phyloP scores from a whole-genome alignment of 64 coral and sea anemone species.

The Porites lutea region DNA sequence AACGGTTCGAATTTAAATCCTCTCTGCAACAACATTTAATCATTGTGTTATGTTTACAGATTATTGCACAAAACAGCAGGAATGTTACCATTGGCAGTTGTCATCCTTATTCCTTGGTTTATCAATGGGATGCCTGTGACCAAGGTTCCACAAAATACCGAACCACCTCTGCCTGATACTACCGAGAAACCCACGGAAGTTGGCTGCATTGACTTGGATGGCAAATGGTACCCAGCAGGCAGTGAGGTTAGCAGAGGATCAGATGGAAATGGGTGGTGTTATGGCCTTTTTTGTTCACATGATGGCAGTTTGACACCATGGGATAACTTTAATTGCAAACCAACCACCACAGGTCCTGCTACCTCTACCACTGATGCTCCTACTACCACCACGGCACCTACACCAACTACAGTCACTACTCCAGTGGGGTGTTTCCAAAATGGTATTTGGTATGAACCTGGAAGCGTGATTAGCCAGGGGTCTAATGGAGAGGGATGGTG shows the following conservation, averaged over 20 bases:
- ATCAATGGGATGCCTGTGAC: neutral
- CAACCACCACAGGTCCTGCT: neutral
- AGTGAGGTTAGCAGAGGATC: slow-evolving; percentile 5
- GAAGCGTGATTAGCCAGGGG: neutral
- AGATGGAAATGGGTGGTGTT: slow-evolving; percentile 34
- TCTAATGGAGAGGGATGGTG: slow-evolving; percentile 13
- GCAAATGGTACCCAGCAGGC: neutral
- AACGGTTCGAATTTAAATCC: no score
- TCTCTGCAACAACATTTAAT: no score
- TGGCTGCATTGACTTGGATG: neutral
- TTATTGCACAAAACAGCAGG: neutral
- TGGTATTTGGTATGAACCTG: slow-evolving; percentile 30
- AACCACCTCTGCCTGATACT: neutral
- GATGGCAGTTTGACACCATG: slow-evolving; percentile 43
- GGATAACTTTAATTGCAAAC: slow-evolving; percentile 61
- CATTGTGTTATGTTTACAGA: no score
- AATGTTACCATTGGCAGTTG: neutral
- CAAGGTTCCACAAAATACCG: neutral
- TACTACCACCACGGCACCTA: neutral
- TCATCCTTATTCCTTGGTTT: neutral
- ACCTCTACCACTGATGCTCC: neutral
- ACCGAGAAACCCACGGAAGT: no score
- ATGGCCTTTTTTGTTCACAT: slow-evolving; percentile 39
- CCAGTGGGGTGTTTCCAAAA: slow-evolving; percentile 16
- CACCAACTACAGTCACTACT: neutral